Evolutionary conservation across 2,888 invertebrate genomes (phyloP), one percentile per base, ranked within the genome.

Genomic region (Hofmannophila pseudospretella): DNA sequence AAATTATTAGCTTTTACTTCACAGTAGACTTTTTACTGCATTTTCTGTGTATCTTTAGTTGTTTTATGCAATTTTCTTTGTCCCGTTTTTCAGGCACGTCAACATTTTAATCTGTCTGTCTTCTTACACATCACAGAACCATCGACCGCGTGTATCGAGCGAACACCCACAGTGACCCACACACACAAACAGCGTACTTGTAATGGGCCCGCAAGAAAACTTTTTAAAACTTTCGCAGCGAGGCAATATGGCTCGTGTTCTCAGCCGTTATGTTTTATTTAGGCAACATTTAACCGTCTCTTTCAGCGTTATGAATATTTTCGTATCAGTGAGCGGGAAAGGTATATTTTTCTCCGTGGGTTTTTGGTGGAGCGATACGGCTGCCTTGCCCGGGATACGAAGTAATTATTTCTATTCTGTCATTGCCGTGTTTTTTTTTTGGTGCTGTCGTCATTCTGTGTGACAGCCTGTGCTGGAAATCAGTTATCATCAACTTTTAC

Each of bases 241-340:
- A 86, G 82, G 87, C 88, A 87, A 87, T 87, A 87, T 86, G 86
- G 86, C 86, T 84, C 85, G 84, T 81, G 84, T 85, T 86, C 84
- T 80, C 79, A 77, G 75, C 76, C 85, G 80, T 80, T 77, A 82
- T 79, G 79, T 82, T 85, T 86, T 86, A 87, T 87, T 85, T 84
- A 81, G 84, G 80, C 73, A 76, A 76, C 78, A 66, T 61, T 71
- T 45, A 62, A 57, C 68, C 56, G 57, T 84, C 84, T 66, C 71
- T 51, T 56, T 87, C 77, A 62, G 37, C 38, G 49, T 46, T 47
- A 56, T 49, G 49, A 48, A 47, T 49, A 51, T 42, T 47, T 46
- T 42, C 39, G 54, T 53, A 45, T 33, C 49, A 41, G 42, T 42
- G 65, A 84, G 59, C 39, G 56, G 55, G 80, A 78, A 41, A 49